Percentiles rank a stretch among this genome's conserved stretches.
Conservation (phyloP, 2,888 invertebrate genomes). For the Unio pictorum region DNA sequence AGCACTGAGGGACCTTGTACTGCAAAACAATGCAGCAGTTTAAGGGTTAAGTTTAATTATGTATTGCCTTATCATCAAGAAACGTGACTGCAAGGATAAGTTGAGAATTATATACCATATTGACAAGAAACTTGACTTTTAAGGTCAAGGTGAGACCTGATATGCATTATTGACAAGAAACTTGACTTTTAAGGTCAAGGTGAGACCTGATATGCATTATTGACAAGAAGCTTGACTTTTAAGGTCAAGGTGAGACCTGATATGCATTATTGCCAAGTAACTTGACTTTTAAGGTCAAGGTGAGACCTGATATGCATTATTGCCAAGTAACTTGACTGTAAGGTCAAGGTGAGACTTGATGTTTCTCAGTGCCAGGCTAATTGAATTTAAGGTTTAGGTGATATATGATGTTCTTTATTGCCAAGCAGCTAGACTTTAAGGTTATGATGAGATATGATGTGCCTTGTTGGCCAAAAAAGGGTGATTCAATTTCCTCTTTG, state of each 20-base stretch:
- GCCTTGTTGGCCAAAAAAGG: background rate
- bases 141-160: conserved; percentile 47
- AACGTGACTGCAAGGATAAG: too few relatives aligned
- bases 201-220: too few relatives aligned
- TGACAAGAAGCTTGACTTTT: background rate
- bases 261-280: conserved; percentile 77
- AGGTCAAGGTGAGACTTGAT: background rate
- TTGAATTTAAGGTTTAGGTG: too few relatives aligned
- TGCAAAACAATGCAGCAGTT: too few relatives aligned
- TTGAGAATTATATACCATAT: too few relatives aligned
- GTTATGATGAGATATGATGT: conserved; percentile 44
- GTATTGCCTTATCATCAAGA: background rate
- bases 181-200: conserved; percentile 5
- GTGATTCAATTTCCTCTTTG: too few relatives aligned
- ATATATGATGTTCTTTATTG: conserved; percentile 83
- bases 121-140: conserved; percentile 77
- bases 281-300: conserved; percentile 77
- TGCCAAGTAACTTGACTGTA: conserved; percentile 1
- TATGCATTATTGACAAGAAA: background rate
- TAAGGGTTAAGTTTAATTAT: background rate
- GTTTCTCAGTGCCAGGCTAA: background rate
- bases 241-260: conserved; percentile 77
- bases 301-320: conserved; percentile 10
- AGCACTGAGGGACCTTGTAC: too few relatives aligned
- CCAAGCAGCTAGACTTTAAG: conserved; percentile 76